Conservation (phyloP, 2,113 vertebrate genomes). For the Podocnemis expansa region DNA sequence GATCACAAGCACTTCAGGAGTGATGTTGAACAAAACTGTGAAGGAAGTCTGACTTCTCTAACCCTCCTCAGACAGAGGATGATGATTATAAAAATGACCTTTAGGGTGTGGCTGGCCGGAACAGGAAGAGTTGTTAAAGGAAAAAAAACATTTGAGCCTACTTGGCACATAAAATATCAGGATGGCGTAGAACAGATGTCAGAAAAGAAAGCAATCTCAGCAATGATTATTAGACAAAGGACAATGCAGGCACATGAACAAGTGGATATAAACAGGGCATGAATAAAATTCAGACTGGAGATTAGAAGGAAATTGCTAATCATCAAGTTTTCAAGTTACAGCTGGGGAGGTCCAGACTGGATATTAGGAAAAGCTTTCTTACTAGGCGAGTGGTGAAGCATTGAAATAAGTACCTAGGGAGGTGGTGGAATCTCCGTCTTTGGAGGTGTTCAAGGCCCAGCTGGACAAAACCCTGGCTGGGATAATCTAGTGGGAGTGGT, state of each 20-base stretch:
- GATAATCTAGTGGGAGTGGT: too few relatives aligned
- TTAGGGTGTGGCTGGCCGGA: background rate
- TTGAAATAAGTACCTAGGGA: too few relatives aligned
- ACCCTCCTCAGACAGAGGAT: background rate
- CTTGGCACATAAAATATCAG: background rate
- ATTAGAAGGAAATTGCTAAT: background rate
- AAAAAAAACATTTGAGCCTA: background rate
- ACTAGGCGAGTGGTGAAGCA: too few relatives aligned
- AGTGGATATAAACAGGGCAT: background rate
- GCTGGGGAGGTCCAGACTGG: too few relatives aligned
- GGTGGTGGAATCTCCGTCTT: too few relatives aligned
- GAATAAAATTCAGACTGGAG: background rate
- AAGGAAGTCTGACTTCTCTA: background rate
- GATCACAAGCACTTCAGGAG: background rate
- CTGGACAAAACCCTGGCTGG: too few relatives aligned
- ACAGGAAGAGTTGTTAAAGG: background rate
- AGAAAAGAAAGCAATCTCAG: background rate
- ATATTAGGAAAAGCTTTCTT: too few relatives aligned
- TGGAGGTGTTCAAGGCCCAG: too few relatives aligned
- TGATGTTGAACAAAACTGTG: background rate
- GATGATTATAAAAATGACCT: background rate
- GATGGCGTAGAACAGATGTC: background rate
- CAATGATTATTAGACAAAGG: background rate
- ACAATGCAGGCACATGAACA: background rate
- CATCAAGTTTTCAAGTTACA: too few relatives aligned